Conservation (phyloP, 2,113 vertebrate genomes). For the Delphinapterus leucas region DNA sequence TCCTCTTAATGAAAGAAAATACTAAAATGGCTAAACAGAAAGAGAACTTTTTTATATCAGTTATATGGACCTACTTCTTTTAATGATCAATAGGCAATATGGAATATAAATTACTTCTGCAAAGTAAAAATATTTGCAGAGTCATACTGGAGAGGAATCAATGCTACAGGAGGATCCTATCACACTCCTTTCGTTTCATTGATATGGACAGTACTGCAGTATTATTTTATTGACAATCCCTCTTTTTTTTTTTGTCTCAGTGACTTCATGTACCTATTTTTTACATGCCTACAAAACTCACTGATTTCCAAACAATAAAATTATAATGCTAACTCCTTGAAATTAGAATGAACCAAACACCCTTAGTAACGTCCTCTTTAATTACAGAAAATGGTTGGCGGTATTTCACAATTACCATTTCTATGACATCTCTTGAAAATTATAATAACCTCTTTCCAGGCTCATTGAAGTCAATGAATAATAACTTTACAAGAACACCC, state of each 20-base stretch:
- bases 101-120: neutral
- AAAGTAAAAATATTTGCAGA: neutral
- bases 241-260: neutral
- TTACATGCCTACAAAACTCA: neutral
- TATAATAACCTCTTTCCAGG: neutral
- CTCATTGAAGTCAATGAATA: neutral
- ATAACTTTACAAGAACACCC: neutral
- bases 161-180: rapidly evolving
- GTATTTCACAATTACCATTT: neutral
- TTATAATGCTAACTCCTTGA: neutral
- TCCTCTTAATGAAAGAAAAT: neutral
- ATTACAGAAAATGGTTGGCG: neutral
- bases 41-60: neutral
- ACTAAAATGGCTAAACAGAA: neutral
- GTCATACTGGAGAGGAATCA: neutral
- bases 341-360: neutral
- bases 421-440: neutral
- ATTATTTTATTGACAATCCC: neutral
- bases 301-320: neutral
- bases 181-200: neutral
- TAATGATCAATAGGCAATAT: neutral
- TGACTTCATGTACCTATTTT: neutral
- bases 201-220: rapidly evolving
- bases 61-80: neutral
- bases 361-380: neutral